Conservation (phyloP, 2,888 invertebrate species). For the Miltochrista miniata region DNA sequence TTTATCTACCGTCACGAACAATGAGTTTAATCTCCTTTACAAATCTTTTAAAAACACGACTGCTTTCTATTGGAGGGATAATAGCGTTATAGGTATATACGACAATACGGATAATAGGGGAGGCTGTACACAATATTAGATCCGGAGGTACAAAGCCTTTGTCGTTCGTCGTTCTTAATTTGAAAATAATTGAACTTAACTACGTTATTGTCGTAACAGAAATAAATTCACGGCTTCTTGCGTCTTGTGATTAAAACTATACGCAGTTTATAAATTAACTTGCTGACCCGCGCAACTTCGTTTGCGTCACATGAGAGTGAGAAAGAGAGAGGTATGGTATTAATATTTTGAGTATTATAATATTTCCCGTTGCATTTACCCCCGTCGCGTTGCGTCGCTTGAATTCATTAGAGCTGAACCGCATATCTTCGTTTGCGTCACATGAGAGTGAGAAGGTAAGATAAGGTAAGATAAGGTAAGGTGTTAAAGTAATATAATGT, state of each 20-base stretch:
- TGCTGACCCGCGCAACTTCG: no score
- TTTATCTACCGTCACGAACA: conserved; percentile 9
- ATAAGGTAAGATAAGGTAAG: no score
- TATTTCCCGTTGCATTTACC: no score
- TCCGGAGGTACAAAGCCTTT: conserved; percentile 42
- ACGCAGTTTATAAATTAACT: conserved; percentile 14
- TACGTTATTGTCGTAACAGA: conserved; percentile 49
- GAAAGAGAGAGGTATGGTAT: no score
- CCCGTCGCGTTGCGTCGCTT: no score
- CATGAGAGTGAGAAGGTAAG: no score
- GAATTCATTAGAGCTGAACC: no score
- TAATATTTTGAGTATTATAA: no score
- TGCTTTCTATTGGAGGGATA: conserved; percentile 28
- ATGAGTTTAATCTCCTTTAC: conserved; percentile 23
- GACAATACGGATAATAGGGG: conserved; percentile 38
- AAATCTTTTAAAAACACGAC: conserved; percentile 23
- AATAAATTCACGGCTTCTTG: conserved; percentile 32
- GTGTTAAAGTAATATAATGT: no score
- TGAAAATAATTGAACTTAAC: conserved; percentile 59
- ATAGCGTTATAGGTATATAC: conserved; percentile 38
- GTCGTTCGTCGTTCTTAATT: conserved; percentile 52
- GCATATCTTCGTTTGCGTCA: no score
- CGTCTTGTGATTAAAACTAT: conserved; percentile 15
- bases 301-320: no score
- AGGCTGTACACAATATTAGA: conserved; percentile 39